These are phyloP conservation scores for Cyanoramphus novaezelandiae DNA, from an alignment of 2,113 vertebrate genomes.

Conservation along the genomic window DNA sequence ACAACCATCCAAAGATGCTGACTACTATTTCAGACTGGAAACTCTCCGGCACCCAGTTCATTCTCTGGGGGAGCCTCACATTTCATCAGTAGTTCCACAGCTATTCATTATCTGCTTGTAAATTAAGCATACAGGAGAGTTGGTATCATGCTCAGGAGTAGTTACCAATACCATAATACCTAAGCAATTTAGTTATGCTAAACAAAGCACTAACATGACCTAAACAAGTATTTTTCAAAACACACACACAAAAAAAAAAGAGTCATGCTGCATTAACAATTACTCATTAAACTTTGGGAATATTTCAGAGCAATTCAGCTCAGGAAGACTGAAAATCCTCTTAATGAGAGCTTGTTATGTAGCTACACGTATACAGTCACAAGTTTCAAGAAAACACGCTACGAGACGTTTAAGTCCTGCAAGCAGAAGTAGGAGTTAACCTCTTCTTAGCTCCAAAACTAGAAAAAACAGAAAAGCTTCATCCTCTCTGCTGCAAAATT, in stretches of 20 bases:
- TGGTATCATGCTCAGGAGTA: background rate
- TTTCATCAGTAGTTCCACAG: background rate
- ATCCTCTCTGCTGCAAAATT: background rate
- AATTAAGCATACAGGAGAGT: background rate
- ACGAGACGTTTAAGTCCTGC: background rate
- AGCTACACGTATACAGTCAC: background rate
- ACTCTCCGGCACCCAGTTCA: background rate
- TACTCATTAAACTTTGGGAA: background rate
- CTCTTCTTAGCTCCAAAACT: background rate
- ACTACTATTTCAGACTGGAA: background rate
- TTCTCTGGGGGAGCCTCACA: fast-evolving
- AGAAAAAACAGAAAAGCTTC: background rate
- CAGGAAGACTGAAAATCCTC: background rate
- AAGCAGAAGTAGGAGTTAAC: background rate
- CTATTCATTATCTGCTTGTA: background rate
- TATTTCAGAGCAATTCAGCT: background rate
- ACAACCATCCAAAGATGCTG: background rate
- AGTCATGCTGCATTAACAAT: background rate
- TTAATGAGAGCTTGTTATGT: background rate
- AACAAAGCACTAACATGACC: background rate
- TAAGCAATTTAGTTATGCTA: background rate
- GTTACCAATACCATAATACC: background rate
- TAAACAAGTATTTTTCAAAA: background rate
- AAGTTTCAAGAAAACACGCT: background rate
- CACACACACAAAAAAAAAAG: background rate